Percentiles rank a stretch among this genome's conserved stretches.
phyloP scores from a whole-genome alignment of 2,113 vertebrate genomes.

The Hirundichthys speculiger region DNA sequence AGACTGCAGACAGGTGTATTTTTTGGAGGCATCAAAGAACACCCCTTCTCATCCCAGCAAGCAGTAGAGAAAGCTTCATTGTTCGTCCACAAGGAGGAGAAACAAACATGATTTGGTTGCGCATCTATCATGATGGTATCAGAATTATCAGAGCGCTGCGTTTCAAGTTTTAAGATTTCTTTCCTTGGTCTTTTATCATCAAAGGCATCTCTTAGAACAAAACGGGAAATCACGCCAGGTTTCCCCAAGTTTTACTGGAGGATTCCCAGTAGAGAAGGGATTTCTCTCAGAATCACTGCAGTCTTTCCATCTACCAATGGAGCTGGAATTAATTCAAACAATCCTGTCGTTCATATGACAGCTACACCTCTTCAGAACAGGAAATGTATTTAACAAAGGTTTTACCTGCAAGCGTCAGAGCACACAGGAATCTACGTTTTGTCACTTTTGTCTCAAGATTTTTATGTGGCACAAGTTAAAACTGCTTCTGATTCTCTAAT shows the following conservation, averaged over 20 bases:
- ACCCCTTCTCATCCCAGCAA: conserved; percentile 46
- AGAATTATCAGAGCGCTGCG: conserved; percentile 23
- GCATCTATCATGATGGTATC: conserved; percentile 41
- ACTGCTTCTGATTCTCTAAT: conserved; percentile 53
- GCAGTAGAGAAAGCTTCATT: conserved; percentile 69
- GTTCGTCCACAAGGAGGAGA: conserved; percentile 30
- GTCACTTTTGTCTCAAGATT: conserved; percentile 45
- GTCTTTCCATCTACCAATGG: neutral
- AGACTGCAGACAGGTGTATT: conserved; percentile 79
- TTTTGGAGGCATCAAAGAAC: conserved; percentile 66
- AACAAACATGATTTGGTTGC: too few relatives aligned
- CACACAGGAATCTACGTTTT: conserved; percentile 63
- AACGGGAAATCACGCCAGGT: too few relatives aligned
- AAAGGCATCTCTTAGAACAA: too few relatives aligned
- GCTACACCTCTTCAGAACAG: too few relatives aligned
- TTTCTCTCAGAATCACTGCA: conserved; percentile 1
- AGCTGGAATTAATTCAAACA: conserved; percentile 18
- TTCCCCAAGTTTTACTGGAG: neutral
- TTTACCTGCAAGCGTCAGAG: conserved; percentile 1
- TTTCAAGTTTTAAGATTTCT: neutral
- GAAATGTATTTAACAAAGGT: too few relatives aligned
- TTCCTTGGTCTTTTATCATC: neutral
- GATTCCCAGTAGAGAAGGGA: conserved; percentile 7
- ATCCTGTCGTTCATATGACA: conserved; percentile 7
- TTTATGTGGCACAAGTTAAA: conserved; percentile 50